Conservation (phyloP, 2,888 invertebrate genomes). For the Rutpela maculata region DNA sequence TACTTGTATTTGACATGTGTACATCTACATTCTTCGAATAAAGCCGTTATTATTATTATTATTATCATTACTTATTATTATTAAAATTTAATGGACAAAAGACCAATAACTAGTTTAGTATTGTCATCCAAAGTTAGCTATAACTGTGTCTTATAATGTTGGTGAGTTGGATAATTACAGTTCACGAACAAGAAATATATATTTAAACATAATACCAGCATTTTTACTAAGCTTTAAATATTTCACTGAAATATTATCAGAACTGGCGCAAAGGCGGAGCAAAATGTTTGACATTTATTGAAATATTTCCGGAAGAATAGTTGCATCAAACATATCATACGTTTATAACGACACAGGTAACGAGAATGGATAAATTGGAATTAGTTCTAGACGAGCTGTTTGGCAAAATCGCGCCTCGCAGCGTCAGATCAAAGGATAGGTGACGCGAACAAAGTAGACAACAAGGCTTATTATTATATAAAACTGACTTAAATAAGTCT, state of each 20-base stretch:
- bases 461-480: slow-evolving; percentile 69
- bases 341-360: slow-evolving; percentile 55
- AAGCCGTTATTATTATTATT: too few relatives aligned
- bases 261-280: slow-evolving; percentile 10
- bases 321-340: slow-evolving; percentile 54
- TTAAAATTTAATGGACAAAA: too few relatives aligned
- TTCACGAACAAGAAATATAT: not conserved
- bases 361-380: slow-evolving; percentile 70
- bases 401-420: slow-evolving; percentile 66
- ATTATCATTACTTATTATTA: too few relatives aligned
- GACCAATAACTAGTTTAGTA: too few relatives aligned
- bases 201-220: not conserved
- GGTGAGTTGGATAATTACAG: not conserved
- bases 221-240: slow-evolving; percentile 20
- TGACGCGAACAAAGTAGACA: slow-evolving; percentile 70
- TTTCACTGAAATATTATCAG: slow-evolving; percentile 14
- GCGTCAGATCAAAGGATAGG: slow-evolving; percentile 70
- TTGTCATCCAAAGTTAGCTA: not conserved
- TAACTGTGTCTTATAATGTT: not conserved
- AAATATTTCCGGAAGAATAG: slow-evolving; percentile 62
- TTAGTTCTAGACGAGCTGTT: slow-evolving; percentile 68
- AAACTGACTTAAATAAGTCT: slow-evolving; percentile 69
- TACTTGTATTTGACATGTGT: too few relatives aligned
- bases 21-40: too few relatives aligned
- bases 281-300: slow-evolving; percentile 54